Percentiles rank a stretch among this genome's conserved stretches.
Evolutionary conservation across 2,113 vertebrate genomes (phyloP).

Genomic region (Damaliscus lunatus): DNA sequence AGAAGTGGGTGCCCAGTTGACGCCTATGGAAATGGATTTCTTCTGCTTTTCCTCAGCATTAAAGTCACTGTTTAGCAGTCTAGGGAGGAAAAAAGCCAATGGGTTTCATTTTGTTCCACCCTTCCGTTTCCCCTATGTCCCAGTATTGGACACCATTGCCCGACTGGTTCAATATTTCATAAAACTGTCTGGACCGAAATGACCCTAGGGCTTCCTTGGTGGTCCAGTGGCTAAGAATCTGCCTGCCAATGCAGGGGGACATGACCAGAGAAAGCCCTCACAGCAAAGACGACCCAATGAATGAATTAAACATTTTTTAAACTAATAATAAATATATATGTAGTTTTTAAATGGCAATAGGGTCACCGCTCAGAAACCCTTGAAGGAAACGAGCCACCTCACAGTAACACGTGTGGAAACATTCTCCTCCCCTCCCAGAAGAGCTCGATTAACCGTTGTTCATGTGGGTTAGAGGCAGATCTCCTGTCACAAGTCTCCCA

Average conservation of each 20-base stretch:
- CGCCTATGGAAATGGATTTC: neutral
- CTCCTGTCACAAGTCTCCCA: neutral
- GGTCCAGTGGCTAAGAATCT: neutral
- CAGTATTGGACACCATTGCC: neutral
- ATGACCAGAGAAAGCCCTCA: neutral
- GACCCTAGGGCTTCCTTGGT: neutral
- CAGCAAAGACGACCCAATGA: neutral
- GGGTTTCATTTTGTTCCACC: neutral
- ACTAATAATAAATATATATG: neutral
- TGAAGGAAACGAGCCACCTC: neutral
- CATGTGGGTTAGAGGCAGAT: rapidly evolving
- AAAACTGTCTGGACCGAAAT: neutral
- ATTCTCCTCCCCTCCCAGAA: neutral
- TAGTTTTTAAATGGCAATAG: neutral
- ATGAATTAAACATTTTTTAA: neutral
- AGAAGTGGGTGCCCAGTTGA: neutral
- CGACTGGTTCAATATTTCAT: no score
- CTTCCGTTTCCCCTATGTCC: neutral
- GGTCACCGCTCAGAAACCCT: neutral
- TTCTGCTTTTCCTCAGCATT: neutral
- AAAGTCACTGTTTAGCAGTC: neutral
- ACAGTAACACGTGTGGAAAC: neutral
- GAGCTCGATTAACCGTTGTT: rapidly evolving
- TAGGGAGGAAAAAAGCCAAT: rapidly evolving
- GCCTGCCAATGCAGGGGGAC: neutral